Percentiles rank a stretch among this genome's conserved stretches.
These are phyloP conservation scores for Dicaeum eximium DNA, from an alignment of 2,113 vertebrate genomes.

Conservation along the genomic window DNA sequence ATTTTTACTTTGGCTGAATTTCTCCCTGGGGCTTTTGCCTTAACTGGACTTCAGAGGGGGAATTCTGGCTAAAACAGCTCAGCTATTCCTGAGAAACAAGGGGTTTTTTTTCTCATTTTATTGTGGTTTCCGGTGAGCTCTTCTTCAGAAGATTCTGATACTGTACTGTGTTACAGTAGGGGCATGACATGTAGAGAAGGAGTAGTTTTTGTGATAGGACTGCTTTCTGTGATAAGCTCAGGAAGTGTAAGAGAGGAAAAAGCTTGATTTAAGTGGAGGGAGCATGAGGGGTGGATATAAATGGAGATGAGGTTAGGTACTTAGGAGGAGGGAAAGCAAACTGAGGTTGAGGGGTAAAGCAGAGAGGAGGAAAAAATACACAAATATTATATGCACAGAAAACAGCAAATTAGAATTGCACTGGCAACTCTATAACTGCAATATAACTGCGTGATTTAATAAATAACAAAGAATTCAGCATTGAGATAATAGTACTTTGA, in stretches of 20 bases:
- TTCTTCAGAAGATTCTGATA: neutral
- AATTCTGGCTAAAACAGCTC: neutral
- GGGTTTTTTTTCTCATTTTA: rapidly evolving
- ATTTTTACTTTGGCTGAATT: neutral
- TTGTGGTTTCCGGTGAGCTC: neutral
- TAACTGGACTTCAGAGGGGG: neutral
- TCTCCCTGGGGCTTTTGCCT: neutral
- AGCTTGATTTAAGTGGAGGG: neutral
- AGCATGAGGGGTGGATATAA: neutral
- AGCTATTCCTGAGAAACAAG: neutral
- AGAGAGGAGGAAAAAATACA: neutral
- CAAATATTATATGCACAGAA: neutral
- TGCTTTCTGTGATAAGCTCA: neutral
- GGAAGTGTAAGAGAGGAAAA: neutral
- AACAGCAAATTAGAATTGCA: neutral
- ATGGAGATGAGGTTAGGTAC: neutral
- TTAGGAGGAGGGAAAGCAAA: neutral
- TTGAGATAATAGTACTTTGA: neutral
- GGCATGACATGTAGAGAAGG: neutral
- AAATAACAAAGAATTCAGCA: neutral
- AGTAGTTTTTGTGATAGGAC: neutral
- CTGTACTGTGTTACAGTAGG: neutral
- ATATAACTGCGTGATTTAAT: neutral
- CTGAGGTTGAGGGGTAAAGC: neutral
- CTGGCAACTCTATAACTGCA: neutral